Conservation (phyloP, 2,888 invertebrate species). For the Branchinecta sandiegonensis region DNA sequence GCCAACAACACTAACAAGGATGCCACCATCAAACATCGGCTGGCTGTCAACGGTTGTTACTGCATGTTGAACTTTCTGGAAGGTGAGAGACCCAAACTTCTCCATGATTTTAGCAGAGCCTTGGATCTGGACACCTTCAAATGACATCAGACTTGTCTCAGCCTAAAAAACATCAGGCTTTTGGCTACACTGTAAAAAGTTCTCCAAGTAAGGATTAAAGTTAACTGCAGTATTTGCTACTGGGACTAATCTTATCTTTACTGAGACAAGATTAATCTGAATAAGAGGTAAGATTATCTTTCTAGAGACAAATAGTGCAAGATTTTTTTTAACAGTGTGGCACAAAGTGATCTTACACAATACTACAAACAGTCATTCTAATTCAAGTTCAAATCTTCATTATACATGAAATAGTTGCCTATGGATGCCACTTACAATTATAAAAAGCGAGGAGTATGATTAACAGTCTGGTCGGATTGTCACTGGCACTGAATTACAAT, state of each 20-base stretch:
- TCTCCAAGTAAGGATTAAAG: no score
- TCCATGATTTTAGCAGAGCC: slow-evolving; percentile 88
- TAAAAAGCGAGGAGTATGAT: no score
- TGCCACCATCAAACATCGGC: slow-evolving; percentile 95
- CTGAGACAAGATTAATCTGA: no score
- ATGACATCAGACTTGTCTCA: slow-evolving; percentile 86
- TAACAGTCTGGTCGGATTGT: no score
- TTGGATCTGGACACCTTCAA: slow-evolving; percentile 84
- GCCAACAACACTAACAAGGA: slow-evolving; percentile 87
- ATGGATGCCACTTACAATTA: no score
- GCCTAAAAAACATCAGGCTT: slow-evolving; percentile 42
- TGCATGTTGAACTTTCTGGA: slow-evolving; percentile 80
- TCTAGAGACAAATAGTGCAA: no score
- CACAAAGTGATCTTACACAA: slow-evolving; percentile 8
- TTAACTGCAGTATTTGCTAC: no score
- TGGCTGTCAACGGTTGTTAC: slow-evolving; percentile 91
- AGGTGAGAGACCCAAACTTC: slow-evolving; percentile 77
- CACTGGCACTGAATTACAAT: no score
- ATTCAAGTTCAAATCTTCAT: not conserved
- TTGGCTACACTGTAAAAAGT: slow-evolving; percentile 16
- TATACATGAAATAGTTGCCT: no score
- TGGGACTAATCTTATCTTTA: no score
- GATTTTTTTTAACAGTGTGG: no score
- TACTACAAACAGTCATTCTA: slow-evolving; percentile 15
- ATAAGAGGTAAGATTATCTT: no score